These are phyloP conservation scores for Luperina testacea DNA, from an alignment of 2,888 invertebrate species.

Conservation along the genomic window DNA sequence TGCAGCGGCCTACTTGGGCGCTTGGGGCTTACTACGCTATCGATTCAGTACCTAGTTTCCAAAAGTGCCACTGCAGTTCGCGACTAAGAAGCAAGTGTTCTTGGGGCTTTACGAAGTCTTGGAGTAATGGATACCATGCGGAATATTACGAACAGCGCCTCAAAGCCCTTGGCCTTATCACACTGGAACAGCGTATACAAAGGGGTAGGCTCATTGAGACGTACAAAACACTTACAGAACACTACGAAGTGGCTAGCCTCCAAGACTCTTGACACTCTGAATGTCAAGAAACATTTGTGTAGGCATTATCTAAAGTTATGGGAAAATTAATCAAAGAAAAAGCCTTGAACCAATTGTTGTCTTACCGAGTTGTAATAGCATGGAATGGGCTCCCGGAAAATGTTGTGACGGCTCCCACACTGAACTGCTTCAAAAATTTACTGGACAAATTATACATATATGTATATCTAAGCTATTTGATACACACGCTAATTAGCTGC, in stretches of 20 bases:
- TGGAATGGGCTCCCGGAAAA: too few relatives aligned
- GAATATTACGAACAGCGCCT: background rate
- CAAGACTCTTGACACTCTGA: background rate
- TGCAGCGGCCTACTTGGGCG: background rate
- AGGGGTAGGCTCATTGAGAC: background rate
- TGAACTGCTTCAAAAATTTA: background rate
- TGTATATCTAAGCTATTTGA: background rate
- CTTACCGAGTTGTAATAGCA: too few relatives aligned
- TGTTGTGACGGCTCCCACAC: too few relatives aligned
- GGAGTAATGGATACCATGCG: background rate
- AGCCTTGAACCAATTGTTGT: too few relatives aligned
- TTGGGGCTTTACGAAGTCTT: background rate
- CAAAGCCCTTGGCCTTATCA: background rate
- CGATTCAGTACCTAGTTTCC: background rate
- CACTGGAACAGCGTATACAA: background rate
- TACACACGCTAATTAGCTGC: background rate
- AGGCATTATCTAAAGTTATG: too few relatives aligned
- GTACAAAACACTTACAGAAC: too few relatives aligned
- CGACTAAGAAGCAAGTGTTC: background rate
- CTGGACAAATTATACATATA: background rate
- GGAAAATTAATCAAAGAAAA: too few relatives aligned
- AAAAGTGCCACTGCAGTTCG: background rate
- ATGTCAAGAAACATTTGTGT: background rate
- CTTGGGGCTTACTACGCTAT: too few relatives aligned
- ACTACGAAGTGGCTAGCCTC: too few relatives aligned